phyloP scores from a whole-genome alignment of 2,113 vertebrate genomes.

The Ornithorhynchus anatinus region DNA sequence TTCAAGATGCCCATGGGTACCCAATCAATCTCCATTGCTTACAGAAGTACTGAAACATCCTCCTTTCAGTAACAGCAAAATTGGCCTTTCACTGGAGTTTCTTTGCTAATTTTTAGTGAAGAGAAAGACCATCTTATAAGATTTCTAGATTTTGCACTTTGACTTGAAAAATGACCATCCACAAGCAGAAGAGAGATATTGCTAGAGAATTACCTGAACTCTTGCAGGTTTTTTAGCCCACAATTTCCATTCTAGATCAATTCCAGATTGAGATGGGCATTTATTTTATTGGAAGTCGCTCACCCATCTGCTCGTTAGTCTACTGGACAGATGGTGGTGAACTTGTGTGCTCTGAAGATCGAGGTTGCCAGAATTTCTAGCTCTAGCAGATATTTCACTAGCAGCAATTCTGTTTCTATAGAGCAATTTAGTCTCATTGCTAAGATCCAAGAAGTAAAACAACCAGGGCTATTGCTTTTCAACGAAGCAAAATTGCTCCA shows the following conservation, averaged over 20 bases:
- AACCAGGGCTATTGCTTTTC: not conserved
- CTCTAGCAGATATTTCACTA: not conserved
- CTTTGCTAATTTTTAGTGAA: too few relatives aligned
- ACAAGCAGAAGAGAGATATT: not conserved
- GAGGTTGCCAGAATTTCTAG: not conserved
- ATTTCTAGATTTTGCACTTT: too few relatives aligned
- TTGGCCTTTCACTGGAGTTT: too few relatives aligned
- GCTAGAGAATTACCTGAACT: not conserved
- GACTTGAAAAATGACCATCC: not conserved
- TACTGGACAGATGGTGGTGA: not conserved
- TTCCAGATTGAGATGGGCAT: not conserved
- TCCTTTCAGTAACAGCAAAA: too few relatives aligned
- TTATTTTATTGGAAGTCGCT: not conserved
- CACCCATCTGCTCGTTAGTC: not conserved
- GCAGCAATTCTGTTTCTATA: not conserved
- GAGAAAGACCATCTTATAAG: too few relatives aligned
- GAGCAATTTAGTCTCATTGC: not conserved
- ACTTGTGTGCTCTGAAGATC: not conserved
- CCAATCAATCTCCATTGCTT: too few relatives aligned
- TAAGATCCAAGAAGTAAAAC: not conserved
- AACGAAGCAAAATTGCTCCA: conserved; percentile 39
- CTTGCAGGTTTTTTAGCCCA: not conserved
- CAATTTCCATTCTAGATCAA: not conserved
- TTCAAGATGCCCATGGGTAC: too few relatives aligned
- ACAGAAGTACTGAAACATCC: too few relatives aligned